phyloP scores from a whole-genome alignment of 2,888 invertebrate genomes.

The Crioceris asparagi region DNA sequence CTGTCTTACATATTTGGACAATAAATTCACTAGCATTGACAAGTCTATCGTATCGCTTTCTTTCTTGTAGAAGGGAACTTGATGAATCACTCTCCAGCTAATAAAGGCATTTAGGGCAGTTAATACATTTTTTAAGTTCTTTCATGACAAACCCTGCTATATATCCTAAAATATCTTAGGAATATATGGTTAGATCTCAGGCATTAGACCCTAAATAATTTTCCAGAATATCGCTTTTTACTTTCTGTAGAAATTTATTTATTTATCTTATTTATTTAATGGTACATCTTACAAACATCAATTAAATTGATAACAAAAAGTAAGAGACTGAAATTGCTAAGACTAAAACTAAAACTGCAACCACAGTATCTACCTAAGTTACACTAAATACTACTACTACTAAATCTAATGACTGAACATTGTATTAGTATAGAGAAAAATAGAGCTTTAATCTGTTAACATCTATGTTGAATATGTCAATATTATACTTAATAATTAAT shows the following conservation, averaged over 20 bases:
- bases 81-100: conserved; percentile 8
- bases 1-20: conserved; percentile 6
- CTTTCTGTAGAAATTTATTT: background rate
- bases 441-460: too few species aligned
- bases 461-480: too few species aligned
- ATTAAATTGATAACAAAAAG: too few species aligned
- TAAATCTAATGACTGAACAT: too few species aligned
- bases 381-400: too few species aligned
- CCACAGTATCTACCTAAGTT: too few species aligned
- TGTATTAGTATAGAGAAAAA: too few species aligned
- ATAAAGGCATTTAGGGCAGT: conserved; percentile 6
- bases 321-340: too few species aligned
- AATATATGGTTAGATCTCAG: conserved; percentile 10
- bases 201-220: conserved; percentile 1
- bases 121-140: conserved; percentile 10
- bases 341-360: too few species aligned
- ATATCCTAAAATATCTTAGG: conserved; percentile 10
- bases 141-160: conserved; percentile 14
- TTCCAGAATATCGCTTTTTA: background rate
- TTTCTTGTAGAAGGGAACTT: conserved; percentile 9
- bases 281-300: too few species aligned
- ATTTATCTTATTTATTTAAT: too few species aligned
- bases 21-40: conserved; percentile 8
- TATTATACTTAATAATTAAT: too few species aligned
- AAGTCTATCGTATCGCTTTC: conserved; percentile 11